A percentile compares a stretch with the other conserved stretches of the same genome.
phyloP scores from a whole-genome alignment of 2,113 vertebrate species.

The Asarcornis scutulata region DNA sequence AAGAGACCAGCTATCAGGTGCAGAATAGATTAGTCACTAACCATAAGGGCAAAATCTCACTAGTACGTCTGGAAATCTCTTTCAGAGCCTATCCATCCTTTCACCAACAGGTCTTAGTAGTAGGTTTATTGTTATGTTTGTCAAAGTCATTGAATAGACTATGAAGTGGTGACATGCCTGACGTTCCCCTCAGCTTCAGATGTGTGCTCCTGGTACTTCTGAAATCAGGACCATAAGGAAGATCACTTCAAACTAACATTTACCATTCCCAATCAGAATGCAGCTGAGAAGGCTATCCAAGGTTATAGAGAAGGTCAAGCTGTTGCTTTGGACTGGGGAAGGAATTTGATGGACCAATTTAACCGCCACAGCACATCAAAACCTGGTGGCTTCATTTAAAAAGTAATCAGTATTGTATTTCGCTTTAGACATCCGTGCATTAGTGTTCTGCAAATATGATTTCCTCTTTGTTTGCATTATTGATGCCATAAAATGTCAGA shows the following conservation, averaged over 20 bases:
- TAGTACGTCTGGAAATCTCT: background rate
- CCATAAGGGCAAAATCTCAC: background rate
- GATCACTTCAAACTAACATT: conserved; percentile 20
- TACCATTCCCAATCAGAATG: conserved; percentile 19
- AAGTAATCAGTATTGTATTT: conserved; percentile 69
- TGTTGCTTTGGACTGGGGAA: conserved; percentile 45
- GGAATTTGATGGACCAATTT: conserved; percentile 58
- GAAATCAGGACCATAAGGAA: background rate
- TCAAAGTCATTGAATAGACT: background rate
- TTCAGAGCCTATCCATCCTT: background rate
- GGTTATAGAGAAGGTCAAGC: conserved; percentile 52
- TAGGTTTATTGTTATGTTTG: background rate
- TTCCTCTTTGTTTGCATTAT: conserved; percentile 72
- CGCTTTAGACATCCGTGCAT: conserved; percentile 66
- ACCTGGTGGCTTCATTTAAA: conserved; percentile 69
- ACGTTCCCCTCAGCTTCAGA: background rate
- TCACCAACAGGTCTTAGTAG: background rate
- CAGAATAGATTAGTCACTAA: background rate
- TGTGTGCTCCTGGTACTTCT: background rate
- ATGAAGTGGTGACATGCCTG: background rate
- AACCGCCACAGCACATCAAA: conserved; percentile 59
- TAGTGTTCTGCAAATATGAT: conserved; percentile 64
- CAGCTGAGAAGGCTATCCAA: conserved; percentile 47
- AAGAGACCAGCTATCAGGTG: background rate
- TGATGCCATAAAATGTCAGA: conserved; percentile 75